A percentile compares a stretch with the other conserved stretches of the same genome.
These are phyloP conservation scores for Metallyticus violacea DNA, from an alignment of 2,888 invertebrate species.

Conservation along the genomic window DNA sequence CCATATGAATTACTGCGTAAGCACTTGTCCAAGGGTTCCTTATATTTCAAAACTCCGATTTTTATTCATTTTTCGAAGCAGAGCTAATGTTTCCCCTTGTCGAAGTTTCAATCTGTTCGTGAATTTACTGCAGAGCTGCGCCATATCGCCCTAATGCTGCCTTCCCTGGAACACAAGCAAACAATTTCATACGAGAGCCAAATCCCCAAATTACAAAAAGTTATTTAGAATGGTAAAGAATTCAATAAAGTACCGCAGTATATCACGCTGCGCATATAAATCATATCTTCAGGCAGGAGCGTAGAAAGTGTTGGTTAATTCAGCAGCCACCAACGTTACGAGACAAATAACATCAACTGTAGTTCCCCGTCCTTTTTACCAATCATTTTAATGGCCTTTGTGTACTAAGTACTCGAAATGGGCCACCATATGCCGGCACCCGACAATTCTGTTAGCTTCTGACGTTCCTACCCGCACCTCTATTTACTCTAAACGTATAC, in stretches of 20 bases:
- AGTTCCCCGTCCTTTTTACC: background rate
- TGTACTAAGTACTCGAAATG: background rate
- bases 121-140: background rate
- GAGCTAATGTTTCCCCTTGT: background rate
- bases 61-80: background rate
- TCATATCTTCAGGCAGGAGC: background rate
- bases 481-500: background rate
- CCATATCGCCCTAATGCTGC: background rate
- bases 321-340: too few relatives aligned
- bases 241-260: background rate
- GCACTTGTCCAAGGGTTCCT: background rate
- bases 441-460: background rate
- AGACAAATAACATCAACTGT: background rate
- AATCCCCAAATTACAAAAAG: background rate
- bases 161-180: background rate
- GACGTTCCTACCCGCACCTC: background rate
- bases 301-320: background rate
- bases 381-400: background rate
- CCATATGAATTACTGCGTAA: background rate
- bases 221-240: background rate
- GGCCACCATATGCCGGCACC: background rate
- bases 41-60: background rate
- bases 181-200: background rate
- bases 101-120: background rate
- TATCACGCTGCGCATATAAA: background rate